Evolutionary conservation across 2,113 vertebrate species (phyloP), one percentile per base, ranked within the genome.

Genomic region (Plestiodon gilberti): DNA sequence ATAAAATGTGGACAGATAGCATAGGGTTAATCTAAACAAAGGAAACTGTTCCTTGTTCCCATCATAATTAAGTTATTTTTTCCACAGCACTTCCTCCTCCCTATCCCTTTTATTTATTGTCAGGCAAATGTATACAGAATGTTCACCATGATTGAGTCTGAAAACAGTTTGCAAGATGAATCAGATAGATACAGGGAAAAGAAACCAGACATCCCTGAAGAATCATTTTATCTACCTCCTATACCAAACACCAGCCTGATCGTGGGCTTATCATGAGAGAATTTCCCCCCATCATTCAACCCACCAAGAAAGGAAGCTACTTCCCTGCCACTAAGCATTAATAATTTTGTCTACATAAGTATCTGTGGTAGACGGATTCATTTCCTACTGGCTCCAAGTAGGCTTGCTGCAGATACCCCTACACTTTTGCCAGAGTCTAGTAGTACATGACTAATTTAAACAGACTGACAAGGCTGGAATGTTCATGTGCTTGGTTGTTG

Each of bases 321-420:
- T 92, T 91, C 55, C 67, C 93, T 90, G 82, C 92, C 76, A 87
- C 90, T 90, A 91, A 93, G 85, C 89, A 90, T 95, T 91, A 94
- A 93, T 93, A 93, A 95, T 94, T 94, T 92, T 93, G 87, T 93
- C 93, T 93, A 85, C 93, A 83, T 84, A 88, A 94, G 86, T 85
- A 90, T 92, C 89, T 88, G 86, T 90, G 89, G 90, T 90, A 95
- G 95, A 94, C 89, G 52, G 90, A 95, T 95, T 92, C 82, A 93
- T 93, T 94, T 95, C 93, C 82, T 86, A 84, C 85, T 89, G 95
- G 94, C 95, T 96, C 94, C 89, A 87, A 80, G 59, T 79, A 59
- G 87, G 87, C 87, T 92, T 89, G 79, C 79, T 90, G 30, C 22
- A 83, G 87, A 90, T n/a, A 69, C 75, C 80, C 90, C 91, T 81